Conservation (phyloP, 2,888 invertebrate genomes). For the Prosopocoilus inquinatus region DNA sequence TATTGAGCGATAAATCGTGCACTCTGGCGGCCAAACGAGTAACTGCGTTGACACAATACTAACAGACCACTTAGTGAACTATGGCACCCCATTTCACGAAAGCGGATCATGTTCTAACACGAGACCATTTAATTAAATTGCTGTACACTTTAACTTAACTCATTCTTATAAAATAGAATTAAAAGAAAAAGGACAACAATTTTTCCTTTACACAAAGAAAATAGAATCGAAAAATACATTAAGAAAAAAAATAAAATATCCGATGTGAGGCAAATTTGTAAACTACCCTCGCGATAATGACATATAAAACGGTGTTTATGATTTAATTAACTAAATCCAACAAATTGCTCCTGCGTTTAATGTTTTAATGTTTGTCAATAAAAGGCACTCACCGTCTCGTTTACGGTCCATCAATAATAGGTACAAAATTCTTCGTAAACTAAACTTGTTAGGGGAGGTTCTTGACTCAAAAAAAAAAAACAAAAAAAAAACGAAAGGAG, state of each 20-base stretch:
- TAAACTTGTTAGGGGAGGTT: no score
- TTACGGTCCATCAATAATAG: no score
- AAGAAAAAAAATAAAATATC: no score
- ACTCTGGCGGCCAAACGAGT: constrained; percentile 51
- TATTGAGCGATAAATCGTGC: constrained; percentile 53
- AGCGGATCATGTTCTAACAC: constrained; percentile 27
- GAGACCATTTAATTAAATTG: constrained; percentile 21
- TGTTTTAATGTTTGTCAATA: no score
- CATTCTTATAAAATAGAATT: background rate
- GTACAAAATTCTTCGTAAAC: no score
- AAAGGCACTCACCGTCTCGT: no score
- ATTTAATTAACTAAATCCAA: constrained; percentile 19
- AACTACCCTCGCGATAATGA: constrained; percentile 4
- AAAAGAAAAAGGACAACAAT: background rate
- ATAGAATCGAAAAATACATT: no score
- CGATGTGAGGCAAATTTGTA: no score
- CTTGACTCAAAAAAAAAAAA: no score
- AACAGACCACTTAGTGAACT: constrained; percentile 47
- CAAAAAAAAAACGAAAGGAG: no score
- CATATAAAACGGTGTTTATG: constrained; percentile 19
- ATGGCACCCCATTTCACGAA: constrained; percentile 29
- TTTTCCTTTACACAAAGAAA: background rate
- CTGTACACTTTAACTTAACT: constrained; percentile 8
- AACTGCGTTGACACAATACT: constrained; percentile 52
- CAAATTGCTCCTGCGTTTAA: constrained; percentile 6